These are phyloP conservation scores for Falco peregrinus DNA, from an alignment of 2,797 vertebrate genomes.

Conservation along the genomic window DNA sequence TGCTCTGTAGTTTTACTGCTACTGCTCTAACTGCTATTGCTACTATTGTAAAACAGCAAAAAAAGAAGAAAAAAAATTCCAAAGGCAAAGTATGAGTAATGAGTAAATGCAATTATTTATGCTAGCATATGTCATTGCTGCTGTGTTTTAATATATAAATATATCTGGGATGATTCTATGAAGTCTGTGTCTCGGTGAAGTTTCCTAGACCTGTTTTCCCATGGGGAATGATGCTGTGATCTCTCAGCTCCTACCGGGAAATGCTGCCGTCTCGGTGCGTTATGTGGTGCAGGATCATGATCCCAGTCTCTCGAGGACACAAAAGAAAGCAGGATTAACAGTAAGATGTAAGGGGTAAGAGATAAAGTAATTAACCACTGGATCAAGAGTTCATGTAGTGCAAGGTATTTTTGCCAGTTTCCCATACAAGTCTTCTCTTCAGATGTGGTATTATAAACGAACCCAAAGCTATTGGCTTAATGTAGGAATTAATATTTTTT, in stretches of 20 bases:
- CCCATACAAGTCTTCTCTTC: neutral
- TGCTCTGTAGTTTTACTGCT: neutral
- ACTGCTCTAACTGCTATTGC: neutral
- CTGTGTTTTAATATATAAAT: neutral
- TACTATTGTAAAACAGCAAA: neutral
- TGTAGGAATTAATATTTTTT: neutral
- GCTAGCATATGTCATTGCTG: neutral
- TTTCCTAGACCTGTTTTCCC: neutral
- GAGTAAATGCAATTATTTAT: neutral
- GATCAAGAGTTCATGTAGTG: neutral
- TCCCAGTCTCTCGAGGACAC: neutral
- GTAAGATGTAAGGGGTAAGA: neutral
- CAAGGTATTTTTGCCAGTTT: neutral
- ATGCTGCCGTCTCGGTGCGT: neutral
- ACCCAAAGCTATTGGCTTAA: neutral
- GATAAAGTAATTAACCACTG: neutral
- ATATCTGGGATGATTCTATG: neutral
- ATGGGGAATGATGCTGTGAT: neutral
- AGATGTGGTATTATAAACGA: neutral
- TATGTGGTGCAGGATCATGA: neutral
- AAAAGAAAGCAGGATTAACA: neutral
- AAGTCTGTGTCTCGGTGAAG: neutral
- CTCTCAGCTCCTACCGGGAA: neutral
- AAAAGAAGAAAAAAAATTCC: neutral
- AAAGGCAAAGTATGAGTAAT: conserved; percentile 19